phyloP scores from a whole-genome alignment of 1,140 invertebrate species.

The Eueides isabella region DNA sequence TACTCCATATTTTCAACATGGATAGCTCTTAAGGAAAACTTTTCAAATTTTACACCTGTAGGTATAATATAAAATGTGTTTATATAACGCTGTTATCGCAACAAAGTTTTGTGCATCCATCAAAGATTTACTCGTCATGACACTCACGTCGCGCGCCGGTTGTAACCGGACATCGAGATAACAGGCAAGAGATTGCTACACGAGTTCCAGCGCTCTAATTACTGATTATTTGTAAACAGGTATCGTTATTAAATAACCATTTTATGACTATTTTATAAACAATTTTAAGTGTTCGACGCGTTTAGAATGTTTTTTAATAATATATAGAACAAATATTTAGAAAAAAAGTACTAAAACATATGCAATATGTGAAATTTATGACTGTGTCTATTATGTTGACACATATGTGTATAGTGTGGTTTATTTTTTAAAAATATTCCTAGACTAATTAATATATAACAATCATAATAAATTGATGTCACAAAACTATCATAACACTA shows the following conservation, averaged over 20 bases:
- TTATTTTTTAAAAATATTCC: no score
- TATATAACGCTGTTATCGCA: background rate
- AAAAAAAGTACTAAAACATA: no score
- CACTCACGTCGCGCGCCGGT: conserved; percentile 40
- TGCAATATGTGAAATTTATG: no score
- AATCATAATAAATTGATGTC: background rate
- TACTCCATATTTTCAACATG: background rate
- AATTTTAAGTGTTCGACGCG: background rate
- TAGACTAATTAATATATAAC: background rate
- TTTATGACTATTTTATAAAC: conserved; percentile 24
- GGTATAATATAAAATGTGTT: background rate
- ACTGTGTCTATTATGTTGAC: no score
- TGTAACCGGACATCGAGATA: conserved; percentile 44
- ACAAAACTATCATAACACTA: background rate
- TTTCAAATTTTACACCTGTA: background rate
- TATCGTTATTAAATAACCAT: conserved; percentile 19
- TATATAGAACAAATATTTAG: no score
- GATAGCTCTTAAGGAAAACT: background rate
- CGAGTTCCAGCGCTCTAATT: conserved; percentile 31
- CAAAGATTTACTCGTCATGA: conserved; percentile 40
- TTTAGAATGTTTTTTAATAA: background rate
- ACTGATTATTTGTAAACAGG: conserved; percentile 31
- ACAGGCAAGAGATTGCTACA: conserved; percentile 36
- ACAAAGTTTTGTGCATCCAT: conserved; percentile 31
- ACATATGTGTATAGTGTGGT: no score